Conservation (phyloP, 2,113 vertebrate genomes). For the Ceratotherium simum region DNA sequence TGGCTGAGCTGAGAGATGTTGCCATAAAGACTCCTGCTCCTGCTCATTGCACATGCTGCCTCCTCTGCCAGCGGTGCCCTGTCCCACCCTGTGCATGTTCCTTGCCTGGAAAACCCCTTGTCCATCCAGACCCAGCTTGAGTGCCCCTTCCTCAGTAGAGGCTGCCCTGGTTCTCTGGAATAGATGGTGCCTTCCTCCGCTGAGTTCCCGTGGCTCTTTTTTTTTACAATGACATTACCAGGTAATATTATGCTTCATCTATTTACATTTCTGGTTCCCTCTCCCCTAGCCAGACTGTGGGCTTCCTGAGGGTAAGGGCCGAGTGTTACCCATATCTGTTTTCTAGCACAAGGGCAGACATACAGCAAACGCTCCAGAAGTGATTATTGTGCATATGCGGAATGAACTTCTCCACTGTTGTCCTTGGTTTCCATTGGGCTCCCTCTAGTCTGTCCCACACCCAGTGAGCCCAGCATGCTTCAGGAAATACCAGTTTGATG, state of each 20-base stretch:
- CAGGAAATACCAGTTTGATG: background rate
- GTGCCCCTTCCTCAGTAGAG: background rate
- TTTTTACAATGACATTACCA: background rate
- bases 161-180: background rate
- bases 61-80: background rate
- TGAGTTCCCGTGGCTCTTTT: background rate
- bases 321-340: background rate
- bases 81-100: fast-evolving
- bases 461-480: background rate
- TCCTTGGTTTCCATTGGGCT: background rate
- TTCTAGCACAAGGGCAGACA: background rate
- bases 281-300: background rate
- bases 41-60: fast-evolving
- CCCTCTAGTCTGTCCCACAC: background rate
- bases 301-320: background rate
- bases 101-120: background rate
- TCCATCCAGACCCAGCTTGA: background rate
- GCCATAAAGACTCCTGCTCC: background rate
- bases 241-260: background rate
- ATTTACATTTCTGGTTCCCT: background rate
- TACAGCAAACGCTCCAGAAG: background rate
- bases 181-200: background rate
- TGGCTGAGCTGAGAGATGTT: background rate
- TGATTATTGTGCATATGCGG: background rate
- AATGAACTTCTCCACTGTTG: background rate